Percentiles rank a stretch among this genome's conserved stretches.
Evolutionary conservation across 2,888 invertebrate genomes (phyloP).

Genomic region (Bellardia pandia): DNA sequence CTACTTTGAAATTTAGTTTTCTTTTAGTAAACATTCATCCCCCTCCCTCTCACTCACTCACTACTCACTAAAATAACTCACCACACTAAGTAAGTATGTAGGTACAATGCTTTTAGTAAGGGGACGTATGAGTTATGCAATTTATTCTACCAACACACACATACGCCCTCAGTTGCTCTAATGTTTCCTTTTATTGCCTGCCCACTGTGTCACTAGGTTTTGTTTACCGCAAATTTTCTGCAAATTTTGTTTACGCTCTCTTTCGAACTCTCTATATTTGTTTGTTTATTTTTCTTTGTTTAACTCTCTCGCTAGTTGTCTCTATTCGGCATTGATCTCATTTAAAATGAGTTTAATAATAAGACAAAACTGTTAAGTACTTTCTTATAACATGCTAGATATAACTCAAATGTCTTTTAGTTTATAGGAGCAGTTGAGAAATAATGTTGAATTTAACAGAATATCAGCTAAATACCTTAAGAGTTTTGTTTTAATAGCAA

Average conservation of each 20-base stretch:
- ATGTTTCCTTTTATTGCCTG: conserved; percentile 10
- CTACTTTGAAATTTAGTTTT: too few species aligned
- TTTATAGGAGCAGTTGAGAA: conserved; percentile 9
- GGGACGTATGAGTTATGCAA: conserved; percentile 66
- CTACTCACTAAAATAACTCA: background rate
- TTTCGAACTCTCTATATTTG: background rate
- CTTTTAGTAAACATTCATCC: too few species aligned
- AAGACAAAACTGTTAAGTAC: conserved; percentile 15
- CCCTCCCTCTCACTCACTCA: background rate
- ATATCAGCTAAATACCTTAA: background rate
- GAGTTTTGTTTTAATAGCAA: background rate
- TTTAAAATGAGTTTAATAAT: conserved; percentile 26
- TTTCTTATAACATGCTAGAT: conserved; percentile 55
- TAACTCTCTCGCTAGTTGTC: conserved; percentile 8
- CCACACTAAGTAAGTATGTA: background rate
- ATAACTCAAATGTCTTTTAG: background rate
- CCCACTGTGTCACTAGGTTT: conserved; percentile 62
- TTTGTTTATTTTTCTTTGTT: background rate
- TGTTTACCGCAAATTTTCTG: conserved; percentile 21
- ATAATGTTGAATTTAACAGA: background rate
- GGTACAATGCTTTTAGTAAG: conserved; percentile 5
- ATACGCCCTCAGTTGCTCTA: conserved; percentile 41
- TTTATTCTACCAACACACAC: conserved; percentile 15
- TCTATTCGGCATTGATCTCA: conserved; percentile 53
- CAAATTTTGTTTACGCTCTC: conserved; percentile 38